Base-by-base conservation (phyloP, 2,888 invertebrate genomes). In the Limnephilus marmoratus region DNA sequence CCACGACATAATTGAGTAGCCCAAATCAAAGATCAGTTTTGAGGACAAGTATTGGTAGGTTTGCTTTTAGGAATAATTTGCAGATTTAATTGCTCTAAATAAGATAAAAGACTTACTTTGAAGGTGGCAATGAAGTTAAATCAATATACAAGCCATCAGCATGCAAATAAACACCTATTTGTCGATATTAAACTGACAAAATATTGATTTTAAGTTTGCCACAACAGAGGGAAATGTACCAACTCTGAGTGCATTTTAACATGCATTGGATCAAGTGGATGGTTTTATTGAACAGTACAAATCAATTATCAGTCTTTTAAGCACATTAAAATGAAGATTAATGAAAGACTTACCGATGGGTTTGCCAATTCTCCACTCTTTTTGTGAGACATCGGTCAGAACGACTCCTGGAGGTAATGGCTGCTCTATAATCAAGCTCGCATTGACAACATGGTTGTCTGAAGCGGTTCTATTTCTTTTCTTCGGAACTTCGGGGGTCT, bases 351-450 rank as follows among this genome's bases (percentile, higher is more conserved):
- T 94, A 97, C 99, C 99, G 94, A 99, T 97, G 7, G 98, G 97
- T 94, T 97, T 97, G 1, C 99, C 99, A 92, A 99, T 96, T 94
- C 97, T 97, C 99, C 99, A 99, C 95, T 97, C 97, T 94, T 98
- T 98, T 94, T 98, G 97, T 49, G 97, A 96, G 85, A 98, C 96
- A 96, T 99, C 99, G 90, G 97, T 97, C 93, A 99, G 96, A 91
- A 98, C 96, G 94, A 98, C 98, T 0, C 98, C 99, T 31, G 96
- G 96, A 11, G 97, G 95, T 37, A 97, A 94, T 68, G 97, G 97
- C 92, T 96, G 95, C 93, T 96, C 96, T 92, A 96, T 96, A 94
- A 93, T 95, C 94, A 95, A 95, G 94, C 96, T 96, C 18, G 94
- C 94, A 91, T 96, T 96, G 85, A 96, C 45, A 12, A 90, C 91